Evolutionary conservation across 2,888 invertebrate genomes (phyloP).

Genomic region (Muscina levida): DNA sequence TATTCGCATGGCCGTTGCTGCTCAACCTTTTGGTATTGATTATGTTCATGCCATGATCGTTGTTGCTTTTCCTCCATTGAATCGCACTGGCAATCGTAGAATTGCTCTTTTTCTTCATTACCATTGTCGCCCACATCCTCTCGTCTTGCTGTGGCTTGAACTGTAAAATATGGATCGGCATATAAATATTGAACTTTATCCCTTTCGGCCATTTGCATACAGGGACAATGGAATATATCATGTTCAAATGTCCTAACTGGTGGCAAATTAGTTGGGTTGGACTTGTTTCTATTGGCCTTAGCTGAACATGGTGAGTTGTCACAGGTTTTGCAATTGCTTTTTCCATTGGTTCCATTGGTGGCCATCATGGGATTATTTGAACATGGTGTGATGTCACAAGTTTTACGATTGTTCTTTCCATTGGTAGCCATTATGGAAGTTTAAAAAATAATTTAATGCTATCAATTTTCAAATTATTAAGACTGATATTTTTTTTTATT

Average conservation of each 20-base stretch:
- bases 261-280: not conserved
- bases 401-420: too few relatives aligned
- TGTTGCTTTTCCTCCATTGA: not conserved
- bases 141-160: not conserved
- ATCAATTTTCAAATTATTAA: too few relatives aligned
- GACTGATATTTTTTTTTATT: too few relatives aligned
- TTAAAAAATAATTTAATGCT: too few relatives aligned
- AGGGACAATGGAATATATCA: not conserved
- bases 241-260: not conserved
- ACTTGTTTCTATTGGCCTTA: not conserved
- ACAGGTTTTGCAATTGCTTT: too few relatives aligned
- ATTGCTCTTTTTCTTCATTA: constrained; percentile 1
- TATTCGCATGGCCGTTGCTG: constrained; percentile 6
- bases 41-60: too few relatives aligned
- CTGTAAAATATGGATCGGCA: constrained; percentile 12
- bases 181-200: constrained; percentile 7
- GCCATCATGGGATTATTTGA: too few relatives aligned
- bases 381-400: too few relatives aligned
- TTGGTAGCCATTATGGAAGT: too few relatives aligned
- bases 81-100: constrained; percentile 41
- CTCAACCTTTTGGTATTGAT: too few relatives aligned
- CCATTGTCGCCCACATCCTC: constrained; percentile 4
- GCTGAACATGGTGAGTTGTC: not conserved
- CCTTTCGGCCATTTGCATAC: not conserved
- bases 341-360: too few relatives aligned